Evolutionary conservation across 2,888 invertebrate species (phyloP).

Genomic region (Camponotus fellah): DNA sequence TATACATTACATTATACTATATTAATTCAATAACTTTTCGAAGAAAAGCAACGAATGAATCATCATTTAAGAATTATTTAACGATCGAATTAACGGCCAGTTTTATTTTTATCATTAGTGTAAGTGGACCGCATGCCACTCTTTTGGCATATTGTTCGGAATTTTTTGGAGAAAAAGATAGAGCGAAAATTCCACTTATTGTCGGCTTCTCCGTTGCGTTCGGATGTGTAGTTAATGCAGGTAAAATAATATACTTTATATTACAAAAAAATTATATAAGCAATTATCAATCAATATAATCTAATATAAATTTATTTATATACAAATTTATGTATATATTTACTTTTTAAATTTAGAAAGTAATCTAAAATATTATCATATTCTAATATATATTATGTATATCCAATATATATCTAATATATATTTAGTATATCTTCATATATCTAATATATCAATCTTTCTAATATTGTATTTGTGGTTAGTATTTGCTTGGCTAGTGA

Average conservation of each 20-base stretch:
- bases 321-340: too few relatives aligned
- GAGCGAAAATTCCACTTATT: conserved; percentile 89
- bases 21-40: neutral
- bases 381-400: neutral
- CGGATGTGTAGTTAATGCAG: conserved; percentile 87
- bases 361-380: too few relatives aligned
- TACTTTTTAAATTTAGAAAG: too few relatives aligned
- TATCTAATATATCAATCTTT: neutral
- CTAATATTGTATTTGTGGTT: conserved; percentile 78
- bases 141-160: conserved; percentile 91
- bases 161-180: conserved; percentile 89
- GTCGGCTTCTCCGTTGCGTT: conserved; percentile 87
- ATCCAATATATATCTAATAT: neutral
- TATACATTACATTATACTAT: neutral
- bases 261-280: neutral
- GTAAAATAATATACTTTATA: conserved; percentile 72
- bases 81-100: neutral
- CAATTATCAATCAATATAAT: neutral
- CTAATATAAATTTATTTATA: too few relatives aligned
- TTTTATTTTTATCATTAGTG: conserved; percentile 82
- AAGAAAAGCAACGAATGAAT: neutral
- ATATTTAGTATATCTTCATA: neutral
- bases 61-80: neutral
- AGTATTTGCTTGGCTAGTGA: conserved; percentile 90
- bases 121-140: conserved; percentile 91